phyloP scores from a whole-genome alignment of 1,140 invertebrate genomes.

The Drosophila pallidifrons region DNA sequence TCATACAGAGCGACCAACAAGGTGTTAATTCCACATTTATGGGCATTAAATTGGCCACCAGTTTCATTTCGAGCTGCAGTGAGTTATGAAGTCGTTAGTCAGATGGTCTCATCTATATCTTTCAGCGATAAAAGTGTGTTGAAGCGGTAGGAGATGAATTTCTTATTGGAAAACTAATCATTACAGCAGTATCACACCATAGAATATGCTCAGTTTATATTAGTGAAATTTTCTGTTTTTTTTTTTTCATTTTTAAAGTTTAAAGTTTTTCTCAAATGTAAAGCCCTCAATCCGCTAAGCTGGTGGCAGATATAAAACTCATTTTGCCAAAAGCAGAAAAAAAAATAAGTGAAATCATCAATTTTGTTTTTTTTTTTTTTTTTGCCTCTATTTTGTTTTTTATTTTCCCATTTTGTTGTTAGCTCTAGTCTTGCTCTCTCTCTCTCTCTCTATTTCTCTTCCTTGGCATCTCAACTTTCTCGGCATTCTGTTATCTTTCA shows the following conservation, averaged over 20 bases:
- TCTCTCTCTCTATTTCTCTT: too few relatives aligned
- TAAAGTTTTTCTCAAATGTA: constrained; percentile 9
- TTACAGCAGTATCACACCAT: neutral
- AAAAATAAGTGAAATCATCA: constrained; percentile 82
- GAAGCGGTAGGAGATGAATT: neutral
- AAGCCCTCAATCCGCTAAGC: constrained; percentile 13
- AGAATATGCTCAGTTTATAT: constrained; percentile 29
- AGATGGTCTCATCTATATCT: constrained; percentile 37
- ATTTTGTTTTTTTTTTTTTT: constrained; percentile 51
- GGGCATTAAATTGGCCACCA: constrained; percentile 78
- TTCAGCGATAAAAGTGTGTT: constrained; percentile 35
- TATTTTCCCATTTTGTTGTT: constrained; percentile 15
- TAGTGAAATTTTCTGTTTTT: constrained; percentile 9
- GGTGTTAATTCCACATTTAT: constrained; percentile 79
- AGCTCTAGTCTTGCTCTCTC: neutral
- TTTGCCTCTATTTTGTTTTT: neutral
- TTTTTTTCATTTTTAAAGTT: constrained; percentile 48
- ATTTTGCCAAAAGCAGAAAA: constrained; percentile 31
- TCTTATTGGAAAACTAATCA: constrained; percentile 56
- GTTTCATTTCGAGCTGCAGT: constrained; percentile 57
- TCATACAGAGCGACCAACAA: constrained; percentile 52
- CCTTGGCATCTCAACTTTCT: constrained; percentile 32
- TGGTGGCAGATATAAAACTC: constrained; percentile 60
- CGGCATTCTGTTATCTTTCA: constrained; percentile 49
- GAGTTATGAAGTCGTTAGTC: constrained; percentile 73